A percentile compares a stretch with the other conserved stretches of the same genome.
Evolutionary conservation across 2,797 vertebrate genomes (phyloP).

Genomic region (Sebastes aleutianus): DNA sequence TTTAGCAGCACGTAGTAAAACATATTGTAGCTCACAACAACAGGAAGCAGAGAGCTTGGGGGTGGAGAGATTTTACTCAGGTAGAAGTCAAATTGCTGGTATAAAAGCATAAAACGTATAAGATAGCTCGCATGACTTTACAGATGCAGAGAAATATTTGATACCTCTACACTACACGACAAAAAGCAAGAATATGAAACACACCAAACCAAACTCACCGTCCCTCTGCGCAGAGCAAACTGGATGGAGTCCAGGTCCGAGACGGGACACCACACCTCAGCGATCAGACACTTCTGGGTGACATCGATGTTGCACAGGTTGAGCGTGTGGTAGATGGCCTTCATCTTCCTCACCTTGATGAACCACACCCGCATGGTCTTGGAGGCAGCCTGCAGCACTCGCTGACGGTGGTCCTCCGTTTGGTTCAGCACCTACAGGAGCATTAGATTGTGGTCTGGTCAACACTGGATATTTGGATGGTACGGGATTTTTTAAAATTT

Average conservation of each 20-base stretch:
- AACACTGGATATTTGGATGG: background rate
- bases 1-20: background rate
- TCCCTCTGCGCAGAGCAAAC: constrained; percentile 95
- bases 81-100: background rate
- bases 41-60: background rate
- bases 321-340: constrained; percentile 98
- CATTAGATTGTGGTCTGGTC: background rate
- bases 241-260: constrained; percentile 97
- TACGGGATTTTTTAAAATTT: background rate
- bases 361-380: constrained; percentile 97
- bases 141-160: background rate
- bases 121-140: background rate
- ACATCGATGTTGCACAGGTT: constrained; percentile 99
- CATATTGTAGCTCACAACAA: background rate
- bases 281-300: constrained; percentile 98
- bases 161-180: too few relatives aligned
- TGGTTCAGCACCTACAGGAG: constrained; percentile 92
- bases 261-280: constrained; percentile 97
- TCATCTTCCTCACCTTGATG: constrained; percentile 99
- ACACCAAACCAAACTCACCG: constrained; percentile 86
- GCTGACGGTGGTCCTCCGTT: constrained; percentile 97
- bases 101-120: background rate
- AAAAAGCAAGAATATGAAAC: background rate
- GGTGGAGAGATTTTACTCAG: background rate
- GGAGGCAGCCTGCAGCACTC: constrained; percentile 95